These are phyloP conservation scores for Ceratina japonica DNA, from an alignment of 1,140 invertebrate species.

Conservation along the genomic window DNA sequence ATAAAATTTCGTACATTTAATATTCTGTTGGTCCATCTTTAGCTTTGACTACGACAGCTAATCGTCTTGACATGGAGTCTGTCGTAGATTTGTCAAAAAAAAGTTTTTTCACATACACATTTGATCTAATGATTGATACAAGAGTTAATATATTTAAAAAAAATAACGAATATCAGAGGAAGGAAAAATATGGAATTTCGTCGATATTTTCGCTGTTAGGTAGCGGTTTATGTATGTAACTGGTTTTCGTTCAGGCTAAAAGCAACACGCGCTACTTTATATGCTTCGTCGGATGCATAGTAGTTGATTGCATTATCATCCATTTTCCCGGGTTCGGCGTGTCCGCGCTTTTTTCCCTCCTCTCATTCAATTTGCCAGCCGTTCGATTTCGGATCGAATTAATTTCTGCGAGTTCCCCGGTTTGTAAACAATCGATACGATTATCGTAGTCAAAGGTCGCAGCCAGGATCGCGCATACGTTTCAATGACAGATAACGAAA, in stretches of 20 bases:
- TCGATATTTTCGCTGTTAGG: no score
- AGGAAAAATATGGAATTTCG: no score
- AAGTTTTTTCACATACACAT: no score
- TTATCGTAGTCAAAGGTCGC: constrained; percentile 53
- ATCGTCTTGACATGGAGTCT: no score
- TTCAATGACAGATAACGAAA: constrained; percentile 50
- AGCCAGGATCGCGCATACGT: constrained; percentile 8
- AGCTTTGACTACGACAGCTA: no score
- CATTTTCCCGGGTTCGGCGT: constrained; percentile 35
- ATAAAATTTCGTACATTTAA: no score
- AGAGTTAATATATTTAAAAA: no score
- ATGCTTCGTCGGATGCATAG: constrained; percentile 19
- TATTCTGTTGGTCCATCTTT: no score
- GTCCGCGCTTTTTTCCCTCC: neutral
- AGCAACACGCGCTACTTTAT: neutral
- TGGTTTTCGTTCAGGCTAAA: constrained; percentile 32
- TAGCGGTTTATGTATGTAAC: neutral
- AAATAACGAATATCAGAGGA: no score
- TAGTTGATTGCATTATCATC: constrained; percentile 52
- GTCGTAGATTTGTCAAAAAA: no score
- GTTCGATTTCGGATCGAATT: constrained; percentile 56
- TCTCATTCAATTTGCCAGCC: constrained; percentile 30
- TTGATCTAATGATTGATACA: no score
- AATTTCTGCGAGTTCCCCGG: constrained; percentile 42
- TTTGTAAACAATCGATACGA: constrained; percentile 58